Conservation (phyloP, 2,113 vertebrate genomes). For the Canis aureus region DNA sequence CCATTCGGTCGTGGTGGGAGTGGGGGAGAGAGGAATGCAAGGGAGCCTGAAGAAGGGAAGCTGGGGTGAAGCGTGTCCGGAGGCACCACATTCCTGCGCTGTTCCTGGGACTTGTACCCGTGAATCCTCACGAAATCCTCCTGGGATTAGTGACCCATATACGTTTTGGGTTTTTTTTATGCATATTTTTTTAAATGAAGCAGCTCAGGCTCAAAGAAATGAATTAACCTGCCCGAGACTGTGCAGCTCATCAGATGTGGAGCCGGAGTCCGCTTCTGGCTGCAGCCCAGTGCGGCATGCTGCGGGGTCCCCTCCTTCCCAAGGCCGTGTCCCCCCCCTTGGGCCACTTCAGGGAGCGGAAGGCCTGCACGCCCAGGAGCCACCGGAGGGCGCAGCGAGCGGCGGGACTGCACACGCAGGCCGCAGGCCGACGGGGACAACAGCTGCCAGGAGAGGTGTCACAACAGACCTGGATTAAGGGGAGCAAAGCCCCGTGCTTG, state of each 20-base stretch:
- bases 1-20: background rate
- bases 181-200: background rate
- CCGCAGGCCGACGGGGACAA: background rate
- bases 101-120: background rate
- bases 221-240: background rate
- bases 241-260: background rate
- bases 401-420: background rate
- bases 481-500: slow-evolving; percentile 69
- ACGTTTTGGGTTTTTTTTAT: too few relatives aligned
- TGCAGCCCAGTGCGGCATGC: too few relatives aligned
- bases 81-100: background rate
- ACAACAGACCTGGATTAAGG: slow-evolving; percentile 80
- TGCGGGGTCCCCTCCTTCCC: too few relatives aligned
- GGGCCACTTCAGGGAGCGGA: too few relatives aligned
- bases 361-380: background rate
- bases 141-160: background rate
- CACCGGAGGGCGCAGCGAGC: slow-evolving; percentile 51
- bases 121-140: background rate
- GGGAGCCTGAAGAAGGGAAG: background rate
- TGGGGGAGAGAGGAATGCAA: background rate
- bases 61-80: background rate
- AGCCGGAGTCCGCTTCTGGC: background rate
- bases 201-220: background rate
- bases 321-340: too few relatives aligned
- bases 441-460: slow-evolving; percentile 68